Base-by-base conservation (phyloP, 2,113 vertebrate genomes). In the Nymphicus hollandicus region DNA sequence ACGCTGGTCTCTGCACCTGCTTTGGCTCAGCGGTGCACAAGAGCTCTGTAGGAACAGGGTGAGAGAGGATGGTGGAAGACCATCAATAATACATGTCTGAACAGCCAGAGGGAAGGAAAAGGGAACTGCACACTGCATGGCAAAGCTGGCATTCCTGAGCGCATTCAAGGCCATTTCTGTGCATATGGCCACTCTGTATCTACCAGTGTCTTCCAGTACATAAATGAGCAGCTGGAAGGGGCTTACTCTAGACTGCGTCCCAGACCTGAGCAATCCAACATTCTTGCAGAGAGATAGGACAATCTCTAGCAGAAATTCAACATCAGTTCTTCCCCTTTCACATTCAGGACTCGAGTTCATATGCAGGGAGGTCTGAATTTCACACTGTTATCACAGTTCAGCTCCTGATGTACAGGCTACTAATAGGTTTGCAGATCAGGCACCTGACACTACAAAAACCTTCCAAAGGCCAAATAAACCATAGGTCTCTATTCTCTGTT, bases 51-150 rank as follows among this genome's bases (percentile, higher is more conserved):
- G 86, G 93, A 94, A 78, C 72, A 12, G 41, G 52, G 69, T 1
- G 1, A 70, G 44, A 74, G 63, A 58, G 85, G 82, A 52, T 47
- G 78, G 43, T 10, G 25, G 28, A 93, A 85, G 52, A n/a, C 53
- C 88, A 94, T 97, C 95, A 96, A 93, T 97, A 96, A 98, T 97
- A 50, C 60, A 97, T 66, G 55, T 39, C 77, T 63, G 11, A 89
- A 33, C 83, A 94, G 93, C 44, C 86, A 88, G 76, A 66, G 13
- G 9, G n/a, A 49, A 85, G 88, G 29, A 49, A 1, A 39, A 73
- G 79, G 85, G 60, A 53, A 60, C 79, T 25, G 65, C 58, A 37
- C 5, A 2, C 69, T 37, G 74, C 85, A 58, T 11, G 35, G 52
- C 93, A 96, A 95, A 96, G 93, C 55, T 69, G 58, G 13, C 0